Percentiles rank a stretch among this genome's conserved stretches.
These are phyloP conservation scores for Aegithalos caudatus DNA, from an alignment of 2,113 vertebrate genomes.

Conservation along the genomic window DNA sequence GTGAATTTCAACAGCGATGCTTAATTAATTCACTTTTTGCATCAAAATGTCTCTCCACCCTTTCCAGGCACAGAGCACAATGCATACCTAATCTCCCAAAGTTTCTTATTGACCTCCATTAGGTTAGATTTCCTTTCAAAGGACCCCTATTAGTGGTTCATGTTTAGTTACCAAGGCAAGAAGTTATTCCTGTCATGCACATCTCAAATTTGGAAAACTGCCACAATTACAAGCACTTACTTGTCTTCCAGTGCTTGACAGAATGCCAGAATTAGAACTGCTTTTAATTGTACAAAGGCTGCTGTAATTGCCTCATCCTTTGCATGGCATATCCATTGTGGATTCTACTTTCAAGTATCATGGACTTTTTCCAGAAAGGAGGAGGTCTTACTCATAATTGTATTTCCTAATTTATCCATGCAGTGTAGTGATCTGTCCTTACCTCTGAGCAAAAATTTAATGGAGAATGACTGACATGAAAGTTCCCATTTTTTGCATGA, in stretches of 20 bases:
- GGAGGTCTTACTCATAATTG: neutral
- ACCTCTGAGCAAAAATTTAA: neutral
- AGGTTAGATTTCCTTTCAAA: neutral
- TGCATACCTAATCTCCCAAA: neutral
- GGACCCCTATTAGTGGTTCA: neutral
- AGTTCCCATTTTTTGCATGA: neutral
- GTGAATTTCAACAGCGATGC: neutral
- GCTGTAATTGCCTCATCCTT: conserved; percentile 15
- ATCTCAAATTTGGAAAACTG: conserved; percentile 30
- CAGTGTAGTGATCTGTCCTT: neutral
- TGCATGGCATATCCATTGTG: conserved; percentile 8
- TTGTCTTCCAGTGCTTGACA: conserved; percentile 53
- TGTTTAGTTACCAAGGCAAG: conserved; percentile 10
- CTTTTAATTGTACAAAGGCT: conserved; percentile 47
- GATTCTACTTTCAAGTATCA: conserved; percentile 21
- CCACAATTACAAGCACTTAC: conserved; percentile 29
- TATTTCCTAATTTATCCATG: neutral
- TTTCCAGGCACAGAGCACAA: neutral
- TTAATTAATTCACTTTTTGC: neutral
- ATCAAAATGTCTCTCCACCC: neutral
- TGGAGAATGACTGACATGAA: neutral
- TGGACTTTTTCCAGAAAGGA: conserved; percentile 30
- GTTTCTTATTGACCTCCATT: neutral
- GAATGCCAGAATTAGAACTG: conserved; percentile 36
- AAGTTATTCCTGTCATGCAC: conserved; percentile 12